A percentile compares a stretch with the other conserved stretches of the same genome.
Conservation (phyloP, 2,113 vertebrate genomes). For the Arothron firmamentum region DNA sequence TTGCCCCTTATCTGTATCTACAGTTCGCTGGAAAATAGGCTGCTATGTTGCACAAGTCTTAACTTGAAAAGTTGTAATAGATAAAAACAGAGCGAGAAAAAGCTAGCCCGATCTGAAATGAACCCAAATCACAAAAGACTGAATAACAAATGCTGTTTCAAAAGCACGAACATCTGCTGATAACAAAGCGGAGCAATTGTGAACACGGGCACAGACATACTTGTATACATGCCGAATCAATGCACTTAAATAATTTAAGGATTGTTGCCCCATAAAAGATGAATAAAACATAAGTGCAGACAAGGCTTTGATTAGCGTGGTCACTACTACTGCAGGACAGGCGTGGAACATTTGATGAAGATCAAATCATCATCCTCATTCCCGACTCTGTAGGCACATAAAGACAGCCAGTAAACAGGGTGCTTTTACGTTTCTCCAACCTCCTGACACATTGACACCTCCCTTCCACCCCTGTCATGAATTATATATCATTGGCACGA, state of each 20-base stretch:
- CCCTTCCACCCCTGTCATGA: conserved; percentile 76
- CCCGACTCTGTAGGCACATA: conserved; percentile 50
- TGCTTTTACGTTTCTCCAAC: conserved; percentile 77
- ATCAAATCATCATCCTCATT: conserved; percentile 44
- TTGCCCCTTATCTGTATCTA: too few relatives aligned
- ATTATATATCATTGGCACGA: conserved; percentile 78
- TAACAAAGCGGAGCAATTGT: conserved; percentile 43
- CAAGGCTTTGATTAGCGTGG: conserved; percentile 71
- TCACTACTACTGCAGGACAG: conserved; percentile 60
- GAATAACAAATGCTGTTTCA: conserved; percentile 32
- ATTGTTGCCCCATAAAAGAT: conserved; percentile 67
- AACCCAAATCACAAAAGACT: conserved; percentile 28
- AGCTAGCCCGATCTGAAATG: background rate
- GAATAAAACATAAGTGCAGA: conserved; percentile 70
- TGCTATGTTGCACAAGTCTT: background rate
- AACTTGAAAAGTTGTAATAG: background rate
- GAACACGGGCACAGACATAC: conserved; percentile 50
- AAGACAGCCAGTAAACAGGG: conserved; percentile 76
- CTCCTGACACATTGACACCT: conserved; percentile 79
- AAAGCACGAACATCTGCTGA: conserved; percentile 44
- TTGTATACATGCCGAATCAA: conserved; percentile 72
- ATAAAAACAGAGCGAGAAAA: background rate
- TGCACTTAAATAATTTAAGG: conserved; percentile 73
- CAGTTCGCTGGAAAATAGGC: too few relatives aligned
- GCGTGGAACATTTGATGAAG: conserved; percentile 69